Conservation (phyloP, 2,113 vertebrate species). For the Brachirus orientalis region DNA sequence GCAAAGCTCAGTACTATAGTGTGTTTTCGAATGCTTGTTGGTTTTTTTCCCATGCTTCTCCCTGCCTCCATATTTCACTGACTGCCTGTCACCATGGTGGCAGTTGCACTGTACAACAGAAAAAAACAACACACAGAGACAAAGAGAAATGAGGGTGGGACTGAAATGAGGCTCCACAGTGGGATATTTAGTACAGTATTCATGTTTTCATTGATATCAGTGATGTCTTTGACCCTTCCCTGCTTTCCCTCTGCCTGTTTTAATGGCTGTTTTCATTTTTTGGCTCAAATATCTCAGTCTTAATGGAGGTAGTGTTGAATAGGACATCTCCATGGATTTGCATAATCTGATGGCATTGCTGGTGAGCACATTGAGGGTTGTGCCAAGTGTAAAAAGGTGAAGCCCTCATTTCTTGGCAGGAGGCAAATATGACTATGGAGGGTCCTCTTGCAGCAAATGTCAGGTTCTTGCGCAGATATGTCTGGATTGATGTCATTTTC, state of each 20-base stretch:
- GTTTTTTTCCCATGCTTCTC: constrained; percentile 65
- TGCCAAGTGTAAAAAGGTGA: constrained; percentile 84
- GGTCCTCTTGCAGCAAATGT: constrained; percentile 50
- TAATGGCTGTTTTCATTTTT: constrained; percentile 76
- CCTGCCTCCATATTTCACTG: constrained; percentile 29
- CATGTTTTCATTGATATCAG: constrained; percentile 60
- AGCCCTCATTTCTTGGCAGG: constrained; percentile 66
- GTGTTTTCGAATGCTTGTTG: constrained; percentile 59
- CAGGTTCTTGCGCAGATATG: constrained; percentile 47
- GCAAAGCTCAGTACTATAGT: constrained; percentile 34
- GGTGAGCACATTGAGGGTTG: constrained; percentile 62
- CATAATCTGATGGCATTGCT: constrained; percentile 84
- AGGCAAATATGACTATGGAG: constrained; percentile 36
- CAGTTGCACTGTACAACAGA: neutral
- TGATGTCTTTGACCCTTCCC: constrained; percentile 65
- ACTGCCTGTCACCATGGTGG: constrained; percentile 1
- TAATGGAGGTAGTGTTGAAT: constrained; percentile 76
- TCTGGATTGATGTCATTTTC: constrained; percentile 1
- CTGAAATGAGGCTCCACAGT: constrained; percentile 53
- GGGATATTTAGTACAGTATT: constrained; percentile 65
- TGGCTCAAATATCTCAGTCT: constrained; percentile 70
- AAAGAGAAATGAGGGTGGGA: constrained; percentile 20
- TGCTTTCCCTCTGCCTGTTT: constrained; percentile 61
- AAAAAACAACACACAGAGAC: constrained; percentile 43
- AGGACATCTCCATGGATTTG: constrained; percentile 80